A percentile compares a stretch with the other conserved stretches of the same genome.
phyloP scores from a whole-genome alignment of 2,888 invertebrate species.

The Lumbricus terrestris region DNA sequence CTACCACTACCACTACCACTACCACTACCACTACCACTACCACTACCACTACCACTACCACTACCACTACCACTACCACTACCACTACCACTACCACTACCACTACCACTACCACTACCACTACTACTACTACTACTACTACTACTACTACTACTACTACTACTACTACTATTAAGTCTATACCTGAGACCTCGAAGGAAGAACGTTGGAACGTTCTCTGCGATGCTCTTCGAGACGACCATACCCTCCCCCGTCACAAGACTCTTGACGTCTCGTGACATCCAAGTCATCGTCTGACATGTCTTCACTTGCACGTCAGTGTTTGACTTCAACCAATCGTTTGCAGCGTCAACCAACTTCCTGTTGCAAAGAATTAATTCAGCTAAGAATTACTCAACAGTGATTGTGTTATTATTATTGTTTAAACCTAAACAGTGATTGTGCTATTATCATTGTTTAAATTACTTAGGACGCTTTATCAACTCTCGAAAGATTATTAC shows the following conservation, averaged over 20 bases:
- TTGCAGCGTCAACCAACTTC: conserved; percentile 36
- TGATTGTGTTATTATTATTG: neutral
- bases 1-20: neutral
- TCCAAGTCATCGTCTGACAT: conserved; percentile 39
- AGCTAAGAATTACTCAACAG: neutral
- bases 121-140: no score
- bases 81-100: neutral
- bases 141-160: no score
- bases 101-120: no score
- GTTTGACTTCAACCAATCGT: conserved; percentile 39
- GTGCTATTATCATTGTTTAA: neutral
- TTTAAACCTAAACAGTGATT: neutral
- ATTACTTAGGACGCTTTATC: neutral
- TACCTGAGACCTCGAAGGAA: conserved; percentile 38
- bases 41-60: no score
- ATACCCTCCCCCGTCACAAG: conserved; percentile 34
- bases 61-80: no score
- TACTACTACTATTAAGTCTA: no score
- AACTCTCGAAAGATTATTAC: neutral
- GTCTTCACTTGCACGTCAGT: conserved; percentile 30
- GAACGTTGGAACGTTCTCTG: conserved; percentile 28
- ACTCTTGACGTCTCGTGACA: conserved; percentile 23
- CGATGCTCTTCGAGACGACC: conserved; percentile 32
- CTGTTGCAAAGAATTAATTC: conserved; percentile 21
- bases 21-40: no score